Base-by-base conservation (phyloP, 2,888 invertebrate genomes). In the Caenorhabditis uteleia region DNA sequence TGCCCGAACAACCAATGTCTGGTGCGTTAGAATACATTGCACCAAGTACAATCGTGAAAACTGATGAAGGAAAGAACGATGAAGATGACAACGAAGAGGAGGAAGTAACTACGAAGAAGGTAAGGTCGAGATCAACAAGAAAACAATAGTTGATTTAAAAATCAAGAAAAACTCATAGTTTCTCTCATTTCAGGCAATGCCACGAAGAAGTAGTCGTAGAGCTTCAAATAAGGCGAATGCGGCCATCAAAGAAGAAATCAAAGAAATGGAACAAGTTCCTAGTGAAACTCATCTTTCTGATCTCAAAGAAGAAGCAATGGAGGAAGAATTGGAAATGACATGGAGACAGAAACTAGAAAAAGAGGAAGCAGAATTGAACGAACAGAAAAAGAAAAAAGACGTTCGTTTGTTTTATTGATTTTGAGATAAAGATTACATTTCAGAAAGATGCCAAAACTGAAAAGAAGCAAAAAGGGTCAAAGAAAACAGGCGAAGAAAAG, bases 11-110 rank as follows among this genome's bases (percentile, higher is more conserved):
- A 21, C 12, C 42, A 27, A 49, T 46, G 18, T 55, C 55, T 27
- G n/a, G 10, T 3, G 16, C 14, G 12, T 55, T 55, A 0, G 61
- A 55, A 26, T 45, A 55, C 7, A 29, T 61, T 4, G 61, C 46
- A 18, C 48, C 54, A 12, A 26, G 43, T 26, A 47, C 53, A n/a
- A n/a, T 38, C 49, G 16, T 27, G 46, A 20, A 48, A 33, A 20
- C 25, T n/a, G 20, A 31, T n/a, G 3, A 45, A 31, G 16, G 20
- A 5, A 6, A 43, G 6, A 39, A 49, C 16, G 42, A 46, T 33
- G 33, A 36, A 10, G 31, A 48, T 14, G 38, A 43, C 10, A 34
- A 23, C 26, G 49, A 40, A 34, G 16, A 3, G 5, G 16, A 43
- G 16, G 18, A 43, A 21, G 23, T 20, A 20, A 5, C 21, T 5